Evolutionary conservation across 2,888 invertebrate genomes (phyloP).

Genomic region (Nomada goodeniana): DNA sequence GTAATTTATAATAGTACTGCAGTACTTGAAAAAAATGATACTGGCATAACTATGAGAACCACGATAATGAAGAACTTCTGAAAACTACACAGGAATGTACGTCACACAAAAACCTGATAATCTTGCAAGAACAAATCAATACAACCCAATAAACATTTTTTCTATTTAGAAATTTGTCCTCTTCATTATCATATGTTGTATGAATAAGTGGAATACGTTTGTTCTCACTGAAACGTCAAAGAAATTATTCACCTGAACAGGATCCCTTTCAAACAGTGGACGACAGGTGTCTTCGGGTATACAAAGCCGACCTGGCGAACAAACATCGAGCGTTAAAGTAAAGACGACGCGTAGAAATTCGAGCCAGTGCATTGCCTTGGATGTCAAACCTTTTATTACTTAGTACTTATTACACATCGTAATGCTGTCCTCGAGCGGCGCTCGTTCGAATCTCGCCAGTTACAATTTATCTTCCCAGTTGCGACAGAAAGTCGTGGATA

Average conservation of each 20-base stretch:
- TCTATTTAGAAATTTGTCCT: too few relatives aligned
- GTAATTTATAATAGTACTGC: not conserved
- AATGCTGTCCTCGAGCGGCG: conserved; percentile 3
- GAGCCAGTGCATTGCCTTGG: conserved; percentile 20
- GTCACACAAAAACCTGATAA: too few relatives aligned
- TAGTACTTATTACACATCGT: conserved; percentile 21
- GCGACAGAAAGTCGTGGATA: conserved; percentile 9
- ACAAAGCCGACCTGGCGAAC: conserved; percentile 2
- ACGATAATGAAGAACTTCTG: too few relatives aligned
- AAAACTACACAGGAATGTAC: not conserved
- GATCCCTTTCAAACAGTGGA: conserved; percentile 8
- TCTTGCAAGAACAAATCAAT: not conserved
- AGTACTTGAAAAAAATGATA: not conserved
- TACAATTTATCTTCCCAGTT: conserved; percentile 32
- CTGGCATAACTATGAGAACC: not conserved
- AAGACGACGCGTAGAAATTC: not conserved
- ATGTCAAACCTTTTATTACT: conserved; percentile 16
- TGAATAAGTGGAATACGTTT: not conserved
- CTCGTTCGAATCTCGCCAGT: conserved; percentile 11
- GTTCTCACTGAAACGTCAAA: not conserved
- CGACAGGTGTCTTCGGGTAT: not conserved
- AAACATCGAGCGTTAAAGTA: not conserved
- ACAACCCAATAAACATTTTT: not conserved
- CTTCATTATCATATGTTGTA: not conserved
- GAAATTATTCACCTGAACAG: conserved; percentile 8